Conservation (phyloP, 1,140 invertebrate species). For the Anthonomus grandis region DNA sequence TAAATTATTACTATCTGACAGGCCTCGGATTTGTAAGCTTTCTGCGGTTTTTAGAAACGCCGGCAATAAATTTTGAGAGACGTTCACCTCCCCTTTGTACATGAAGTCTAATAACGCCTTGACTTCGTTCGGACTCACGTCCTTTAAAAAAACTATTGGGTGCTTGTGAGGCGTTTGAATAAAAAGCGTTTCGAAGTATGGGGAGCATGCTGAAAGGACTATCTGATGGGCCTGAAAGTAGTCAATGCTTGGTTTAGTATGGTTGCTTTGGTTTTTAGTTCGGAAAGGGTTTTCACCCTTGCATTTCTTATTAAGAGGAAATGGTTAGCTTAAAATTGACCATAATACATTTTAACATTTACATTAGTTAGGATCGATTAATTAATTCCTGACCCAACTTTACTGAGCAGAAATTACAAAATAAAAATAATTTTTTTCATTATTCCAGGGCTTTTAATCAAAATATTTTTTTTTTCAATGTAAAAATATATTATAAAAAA, state of each 20-base stretch:
- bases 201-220: conserved; percentile 89
- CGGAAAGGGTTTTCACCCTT: no score
- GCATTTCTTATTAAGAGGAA: no score
- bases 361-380: no score
- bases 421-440: no score
- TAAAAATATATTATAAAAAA: no score
- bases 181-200: conserved; percentile 92
- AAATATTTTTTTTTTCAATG: no score
- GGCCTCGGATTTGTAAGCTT: conserved; percentile 83
- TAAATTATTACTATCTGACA: conserved; percentile 75
- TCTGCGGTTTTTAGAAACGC: conserved; percentile 89
- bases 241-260: neutral
- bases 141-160: conserved; percentile 88
- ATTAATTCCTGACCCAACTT: no score
- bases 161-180: conserved; percentile 86
- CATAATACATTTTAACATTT: no score
- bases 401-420: no score
- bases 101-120: conserved; percentile 85
- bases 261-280: neutral
- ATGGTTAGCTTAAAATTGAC: no score
- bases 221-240: conserved; percentile 78
- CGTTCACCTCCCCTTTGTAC: conserved; percentile 89
- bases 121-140: conserved; percentile 83
- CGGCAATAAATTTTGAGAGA: conserved; percentile 80
- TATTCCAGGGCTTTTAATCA: no score